Base-by-base conservation (phyloP, 2,113 vertebrate genomes). In the Panthera leo region DNA sequence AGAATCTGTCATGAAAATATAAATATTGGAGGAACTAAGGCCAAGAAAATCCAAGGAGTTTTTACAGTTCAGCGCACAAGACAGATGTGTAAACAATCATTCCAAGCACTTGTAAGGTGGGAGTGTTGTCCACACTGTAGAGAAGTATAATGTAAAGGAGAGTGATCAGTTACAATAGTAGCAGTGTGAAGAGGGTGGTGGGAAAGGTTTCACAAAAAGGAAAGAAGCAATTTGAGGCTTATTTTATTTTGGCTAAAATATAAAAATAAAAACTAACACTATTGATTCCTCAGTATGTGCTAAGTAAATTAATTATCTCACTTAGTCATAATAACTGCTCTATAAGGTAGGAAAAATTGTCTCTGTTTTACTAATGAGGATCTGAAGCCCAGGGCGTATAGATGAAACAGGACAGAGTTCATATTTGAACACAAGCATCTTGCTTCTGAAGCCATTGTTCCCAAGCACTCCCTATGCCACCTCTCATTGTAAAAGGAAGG, bases 381-480 rank as follows among this genome's bases (percentile, higher is more conserved):
- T 76, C 29, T 5, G 9, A 87, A 15, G 3, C 25, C 29, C 23
- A 18, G 12, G 1, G 14, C 42, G 34, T 5, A 36, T 7, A 25
- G 36, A 42, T 0, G 34, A 31, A 9, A 96, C 58, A 31, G 5
- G 7, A 10, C 25, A 34, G 63, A 83, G 1, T 25, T 96, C 15
- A 27, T 6, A 67, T 36, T 36, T 61, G 7, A 29, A 4, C 12
- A 76, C 3, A 18, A 15, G 1, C n/a, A 23, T 75, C 29, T 63
- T 75, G 1, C 31, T 42, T 88, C 12, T 48, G 58, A 88, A 87
- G 9, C 10, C 45, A 5, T n/a, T 0, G 16, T 7, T 84, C 4
- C 9, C 51, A 34, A 34, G 18, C 0, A 2, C 1, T 61, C 45
- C 9, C 12, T 1, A 18, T 5, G 0, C 11, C 53, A 7, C 27